phyloP scores from a whole-genome alignment of 2,113 vertebrate species.

The Takifugu flavidus region DNA sequence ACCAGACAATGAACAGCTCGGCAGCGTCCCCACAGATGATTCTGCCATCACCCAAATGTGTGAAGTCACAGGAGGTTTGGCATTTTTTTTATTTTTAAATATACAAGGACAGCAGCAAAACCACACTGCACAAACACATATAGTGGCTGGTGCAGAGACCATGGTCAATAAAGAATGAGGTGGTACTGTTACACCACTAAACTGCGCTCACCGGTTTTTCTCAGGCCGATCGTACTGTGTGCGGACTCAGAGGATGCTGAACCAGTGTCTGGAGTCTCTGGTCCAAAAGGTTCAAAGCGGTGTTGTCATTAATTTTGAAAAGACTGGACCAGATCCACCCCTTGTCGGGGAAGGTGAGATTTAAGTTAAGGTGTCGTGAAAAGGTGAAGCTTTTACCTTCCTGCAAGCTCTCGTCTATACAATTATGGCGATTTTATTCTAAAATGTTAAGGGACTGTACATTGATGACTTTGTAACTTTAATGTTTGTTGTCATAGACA shows the following conservation, averaged over 20 bases:
- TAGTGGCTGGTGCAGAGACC: too few relatives aligned
- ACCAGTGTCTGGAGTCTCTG: constrained; percentile 95
- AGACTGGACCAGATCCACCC: constrained; percentile 90
- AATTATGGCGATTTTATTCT: too few relatives aligned
- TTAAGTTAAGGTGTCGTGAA: not conserved
- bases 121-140: too few relatives aligned
- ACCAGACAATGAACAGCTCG: constrained; percentile 90
- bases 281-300: constrained; percentile 97
- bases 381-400: not conserved
- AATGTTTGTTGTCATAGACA: constrained; percentile 72
- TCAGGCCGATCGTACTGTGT: constrained; percentile 94
- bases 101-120: too few relatives aligned
- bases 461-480: too few relatives aligned
- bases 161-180: too few relatives aligned
- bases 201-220: not conserved
- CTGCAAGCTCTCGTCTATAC: constrained; percentile 1
- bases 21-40: constrained; percentile 93
- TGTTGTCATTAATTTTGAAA: constrained; percentile 97
- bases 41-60: constrained; percentile 98
- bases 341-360: constrained; percentile 65
- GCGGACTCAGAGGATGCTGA: constrained; percentile 93
- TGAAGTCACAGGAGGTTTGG: constrained; percentile 95
- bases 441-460: too few relatives aligned
- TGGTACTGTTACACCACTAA: not conserved
- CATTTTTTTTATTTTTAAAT: too few relatives aligned